Base-by-base conservation (phyloP, 2,888 invertebrate species). In the Protonemura montana region DNA sequence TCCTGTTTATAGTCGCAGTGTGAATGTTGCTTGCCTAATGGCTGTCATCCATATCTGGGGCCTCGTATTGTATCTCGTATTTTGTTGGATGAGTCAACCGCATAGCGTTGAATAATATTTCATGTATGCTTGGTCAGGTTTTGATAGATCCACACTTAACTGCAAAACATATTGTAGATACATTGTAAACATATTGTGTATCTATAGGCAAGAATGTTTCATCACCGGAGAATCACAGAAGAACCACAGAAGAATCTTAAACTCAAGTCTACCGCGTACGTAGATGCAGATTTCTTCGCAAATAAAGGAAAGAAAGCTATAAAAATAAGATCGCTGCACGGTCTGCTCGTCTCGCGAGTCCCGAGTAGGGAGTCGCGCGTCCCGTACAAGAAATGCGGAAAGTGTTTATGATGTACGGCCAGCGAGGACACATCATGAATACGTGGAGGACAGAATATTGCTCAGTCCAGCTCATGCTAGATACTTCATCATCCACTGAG, bases 401-500 rank as follows among this genome's bases (percentile, higher is more conserved):
- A 86, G 82, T 86, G 78, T 86, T 81, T 81, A 59, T 84, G 84
- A 84, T 84, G 27, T 76, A 84, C 76, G 84, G 28, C 59, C 26
- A 29, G 76, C 16, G 5, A 84, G n/a, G 6, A 59, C 84, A 16
- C 28, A 76, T 84, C 84, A 84, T 84, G 84, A 84, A 84, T 84
- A 84, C 35, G 42, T 27, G 29, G 27, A 76, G 84, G 84, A 42
- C 82, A 84, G 59, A 84, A 84, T 84, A 84, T 84, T 84, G 84
- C 84, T 28, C 42, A 76, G 84, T 84, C 84, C 84, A 29, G 28
- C 76, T 84, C 59, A 16, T 59, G 76, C 21, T 41, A 76, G 84
- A 28, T 84, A 59, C 84, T 84, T 28, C 29, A 84, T 84, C 84
- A 84, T 84, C 59, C 84, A 84, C 84, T 84, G 41, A 42, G 85